These are phyloP conservation scores for Pseudocheirus occidentalis DNA, from an alignment of 2,797 vertebrate genomes.

Conservation along the genomic window DNA sequence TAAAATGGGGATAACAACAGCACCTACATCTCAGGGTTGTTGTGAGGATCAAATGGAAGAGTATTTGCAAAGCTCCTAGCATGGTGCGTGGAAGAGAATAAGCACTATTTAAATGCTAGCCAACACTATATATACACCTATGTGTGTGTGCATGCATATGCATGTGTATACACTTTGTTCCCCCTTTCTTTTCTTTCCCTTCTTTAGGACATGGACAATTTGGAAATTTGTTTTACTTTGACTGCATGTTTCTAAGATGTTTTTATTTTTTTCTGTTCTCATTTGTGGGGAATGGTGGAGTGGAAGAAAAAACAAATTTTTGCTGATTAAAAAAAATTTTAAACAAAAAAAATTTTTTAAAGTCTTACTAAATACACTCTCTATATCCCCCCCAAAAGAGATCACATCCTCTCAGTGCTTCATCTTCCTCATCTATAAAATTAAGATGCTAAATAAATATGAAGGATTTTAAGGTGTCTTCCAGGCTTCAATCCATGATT, in stretches of 20 bases:
- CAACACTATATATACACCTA: too few relatives aligned
- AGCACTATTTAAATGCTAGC: too few relatives aligned
- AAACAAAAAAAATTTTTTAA: neutral
- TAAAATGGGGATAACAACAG: neutral
- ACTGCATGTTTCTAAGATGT: neutral
- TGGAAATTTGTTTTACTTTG: neutral
- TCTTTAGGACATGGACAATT: neutral
- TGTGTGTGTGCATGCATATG: too few relatives aligned
- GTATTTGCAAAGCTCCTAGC: neutral
- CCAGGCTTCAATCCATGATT: neutral
- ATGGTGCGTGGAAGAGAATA: neutral
- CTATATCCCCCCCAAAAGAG: neutral
- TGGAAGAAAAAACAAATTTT: neutral
- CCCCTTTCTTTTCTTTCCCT: neutral
- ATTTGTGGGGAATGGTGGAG: neutral
- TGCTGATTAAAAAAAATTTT: neutral
- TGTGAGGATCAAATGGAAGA: neutral
- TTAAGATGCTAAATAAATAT: neutral
- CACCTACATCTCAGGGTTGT: neutral
- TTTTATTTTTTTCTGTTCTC: neutral
- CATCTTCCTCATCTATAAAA: neutral
- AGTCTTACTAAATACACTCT: neutral
- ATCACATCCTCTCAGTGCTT: neutral
- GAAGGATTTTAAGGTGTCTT: neutral
- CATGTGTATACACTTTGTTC: too few relatives aligned